phyloP scores from a whole-genome alignment of 1,140 invertebrate species.

The Drosophila pachea region DNA sequence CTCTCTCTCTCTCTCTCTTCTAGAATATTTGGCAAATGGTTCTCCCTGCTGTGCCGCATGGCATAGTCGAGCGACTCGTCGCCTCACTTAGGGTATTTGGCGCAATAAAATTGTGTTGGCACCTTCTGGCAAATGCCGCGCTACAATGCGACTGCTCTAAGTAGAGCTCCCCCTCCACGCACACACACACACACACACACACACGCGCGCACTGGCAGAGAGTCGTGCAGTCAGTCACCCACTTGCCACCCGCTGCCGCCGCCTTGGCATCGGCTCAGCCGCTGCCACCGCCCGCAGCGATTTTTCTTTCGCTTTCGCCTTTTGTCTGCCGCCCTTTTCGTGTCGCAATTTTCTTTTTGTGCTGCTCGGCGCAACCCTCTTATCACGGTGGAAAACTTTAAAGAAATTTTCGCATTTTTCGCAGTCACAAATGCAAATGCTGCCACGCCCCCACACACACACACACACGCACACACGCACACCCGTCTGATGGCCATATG shows the following conservation, averaged over 20 bases:
- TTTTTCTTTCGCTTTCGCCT: conserved; percentile 64
- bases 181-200: background rate
- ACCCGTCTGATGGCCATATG: conserved; percentile 64
- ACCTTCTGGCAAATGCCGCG: conserved; percentile 73
- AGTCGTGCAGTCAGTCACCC: conserved; percentile 14
- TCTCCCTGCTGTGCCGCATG: background rate
- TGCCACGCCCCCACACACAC: conserved; percentile 31
- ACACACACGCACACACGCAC: background rate
- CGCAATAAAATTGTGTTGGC: conserved; percentile 74
- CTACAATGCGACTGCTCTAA: conserved; percentile 71
- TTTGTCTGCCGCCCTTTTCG: conserved; percentile 75
- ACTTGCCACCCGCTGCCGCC: conserved; percentile 22
- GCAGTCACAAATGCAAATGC: conserved; percentile 72
- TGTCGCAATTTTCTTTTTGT: conserved; percentile 62
- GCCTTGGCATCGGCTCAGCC: conserved; percentile 8
- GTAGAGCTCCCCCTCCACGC: conserved; percentile 46
- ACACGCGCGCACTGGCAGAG: background rate
- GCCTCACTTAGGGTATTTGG: conserved; percentile 44
- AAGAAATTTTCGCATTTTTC: conserved; percentile 74
- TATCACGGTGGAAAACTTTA: conserved; percentile 69
- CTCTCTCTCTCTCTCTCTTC: no score
- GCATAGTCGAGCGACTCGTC: conserved; percentile 26
- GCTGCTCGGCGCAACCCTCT: conserved; percentile 69
- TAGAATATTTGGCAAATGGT: no score
- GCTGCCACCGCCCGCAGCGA: conserved; percentile 53